Conservation (phyloP, 53 echinoderm and acorn worm genomes). For the Holothuria scabra region DNA sequence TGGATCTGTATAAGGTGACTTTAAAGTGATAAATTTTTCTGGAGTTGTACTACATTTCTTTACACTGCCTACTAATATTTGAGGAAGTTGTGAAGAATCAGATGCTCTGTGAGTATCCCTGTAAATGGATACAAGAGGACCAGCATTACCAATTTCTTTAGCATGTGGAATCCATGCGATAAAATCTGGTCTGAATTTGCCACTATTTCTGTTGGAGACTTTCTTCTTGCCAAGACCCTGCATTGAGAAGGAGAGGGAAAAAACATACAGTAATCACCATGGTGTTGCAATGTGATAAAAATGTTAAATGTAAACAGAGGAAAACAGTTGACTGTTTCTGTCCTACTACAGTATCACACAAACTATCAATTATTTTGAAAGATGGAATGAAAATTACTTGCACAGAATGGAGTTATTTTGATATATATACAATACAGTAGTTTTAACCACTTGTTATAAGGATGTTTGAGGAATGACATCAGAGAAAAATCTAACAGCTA, state of each 20-base stretch:
- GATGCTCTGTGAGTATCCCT: constrained; percentile 70
- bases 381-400: no score
- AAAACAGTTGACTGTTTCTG: no score
- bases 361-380: no score
- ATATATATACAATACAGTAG: no score
- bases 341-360: no score
- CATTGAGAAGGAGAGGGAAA: background rate
- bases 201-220: constrained; percentile 63
- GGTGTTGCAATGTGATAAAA: no score
- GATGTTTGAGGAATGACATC: no score
- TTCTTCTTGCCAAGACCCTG: constrained; percentile 98
- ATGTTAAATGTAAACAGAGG: no score
- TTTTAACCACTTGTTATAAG: no score
- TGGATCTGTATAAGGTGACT: constrained; percentile 69
- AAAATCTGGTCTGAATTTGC: constrained; percentile 90
- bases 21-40: constrained; percentile 26
- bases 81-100: constrained; percentile 50
- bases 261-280: no score
- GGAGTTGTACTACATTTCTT: constrained; percentile 29
- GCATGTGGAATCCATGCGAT: constrained; percentile 96
- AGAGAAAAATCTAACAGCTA: no score
- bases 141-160: constrained; percentile 73
- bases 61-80: constrained; percentile 75
- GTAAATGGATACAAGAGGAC: constrained; percentile 89
- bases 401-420: no score